phyloP scores from a whole-genome alignment of 2,113 vertebrate species.

The Phrynosoma blainvillii region DNA sequence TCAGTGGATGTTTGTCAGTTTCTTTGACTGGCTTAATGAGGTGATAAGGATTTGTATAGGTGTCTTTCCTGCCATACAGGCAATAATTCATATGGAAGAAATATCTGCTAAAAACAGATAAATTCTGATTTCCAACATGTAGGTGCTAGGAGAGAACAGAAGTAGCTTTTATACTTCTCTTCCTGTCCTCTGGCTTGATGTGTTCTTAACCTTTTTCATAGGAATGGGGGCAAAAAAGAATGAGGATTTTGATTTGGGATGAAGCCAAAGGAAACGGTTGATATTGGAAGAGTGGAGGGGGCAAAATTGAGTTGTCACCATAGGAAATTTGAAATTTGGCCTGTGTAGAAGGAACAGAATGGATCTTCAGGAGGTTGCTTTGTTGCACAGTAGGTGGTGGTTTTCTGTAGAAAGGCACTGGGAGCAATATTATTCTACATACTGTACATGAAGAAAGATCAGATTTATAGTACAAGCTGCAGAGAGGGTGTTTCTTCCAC shows the following conservation, averaged over 20 bases:
- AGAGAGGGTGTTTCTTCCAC: neutral
- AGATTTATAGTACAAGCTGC: neutral
- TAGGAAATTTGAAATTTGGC: neutral
- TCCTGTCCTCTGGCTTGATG: neutral
- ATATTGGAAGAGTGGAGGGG: neutral
- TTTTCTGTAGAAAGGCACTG: neutral
- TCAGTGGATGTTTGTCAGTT: conserved; percentile 14
- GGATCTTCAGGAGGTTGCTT: neutral
- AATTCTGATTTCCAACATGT: conserved; percentile 10
- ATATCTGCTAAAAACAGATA: conserved; percentile 21
- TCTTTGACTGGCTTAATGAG: conserved; percentile 29
- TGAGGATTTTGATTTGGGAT: neutral
- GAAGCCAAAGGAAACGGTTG: neutral
- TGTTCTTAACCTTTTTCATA: neutral
- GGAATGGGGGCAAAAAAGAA: neutral
- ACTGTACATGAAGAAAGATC: neutral
- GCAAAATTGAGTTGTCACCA: neutral
- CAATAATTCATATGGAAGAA: neutral
- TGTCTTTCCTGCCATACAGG: neutral
- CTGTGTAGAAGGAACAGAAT: conserved; percentile 4
- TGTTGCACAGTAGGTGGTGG: neutral
- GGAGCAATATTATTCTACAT: neutral
- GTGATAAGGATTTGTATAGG: conserved; percentile 16
- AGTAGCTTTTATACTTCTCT: neutral
- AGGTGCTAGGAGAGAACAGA: neutral